Percentiles rank a stretch among this genome's conserved stretches.
Conservation (phyloP, 64 coral and sea anemone genomes). For the Anthopleura sola region DNA sequence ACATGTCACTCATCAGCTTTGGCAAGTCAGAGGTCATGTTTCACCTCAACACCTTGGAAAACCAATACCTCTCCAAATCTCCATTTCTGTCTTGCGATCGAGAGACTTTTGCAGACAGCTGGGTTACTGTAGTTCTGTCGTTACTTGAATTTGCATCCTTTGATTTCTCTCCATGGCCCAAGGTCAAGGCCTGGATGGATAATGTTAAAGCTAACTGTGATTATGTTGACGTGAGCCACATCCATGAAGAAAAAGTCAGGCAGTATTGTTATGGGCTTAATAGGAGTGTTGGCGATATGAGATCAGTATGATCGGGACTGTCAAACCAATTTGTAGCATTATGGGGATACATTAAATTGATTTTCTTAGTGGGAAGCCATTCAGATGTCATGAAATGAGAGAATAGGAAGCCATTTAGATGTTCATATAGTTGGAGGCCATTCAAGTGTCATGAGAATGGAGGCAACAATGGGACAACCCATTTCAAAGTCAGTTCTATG, state of each 20-base stretch:
- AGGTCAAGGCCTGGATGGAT: conserved; percentile 57
- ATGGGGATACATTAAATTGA: neutral
- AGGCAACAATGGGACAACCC: no score
- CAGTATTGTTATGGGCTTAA: conserved; percentile 36
- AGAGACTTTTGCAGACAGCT: conserved; percentile 69
- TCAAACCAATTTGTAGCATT: neutral
- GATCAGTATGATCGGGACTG: neutral
- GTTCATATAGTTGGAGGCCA: neutral
- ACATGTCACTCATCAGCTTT: conserved; percentile 55
- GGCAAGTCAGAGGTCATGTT: conserved; percentile 67
- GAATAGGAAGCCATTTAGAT: neutral
- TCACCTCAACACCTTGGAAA: conserved; percentile 61
- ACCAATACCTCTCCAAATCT: conserved; percentile 53
- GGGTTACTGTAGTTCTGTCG: conserved; percentile 56
- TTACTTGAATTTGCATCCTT: conserved; percentile 69
- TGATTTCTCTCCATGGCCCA: conserved; percentile 59
- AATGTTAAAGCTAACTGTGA: conserved; percentile 64
- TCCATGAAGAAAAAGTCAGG: conserved; percentile 61
- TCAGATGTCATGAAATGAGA: neutral
- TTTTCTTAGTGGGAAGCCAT: neutral
- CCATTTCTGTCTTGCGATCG: conserved; percentile 36
- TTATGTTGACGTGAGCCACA: conserved; percentile 74
- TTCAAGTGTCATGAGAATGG: neutral
- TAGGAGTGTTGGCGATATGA: conserved; percentile 12
- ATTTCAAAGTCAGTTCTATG: no score